Evolutionary conservation across 2,888 invertebrate species (phyloP), one percentile per base, ranked within the genome.

Genomic region (Agrochola macilenta): DNA sequence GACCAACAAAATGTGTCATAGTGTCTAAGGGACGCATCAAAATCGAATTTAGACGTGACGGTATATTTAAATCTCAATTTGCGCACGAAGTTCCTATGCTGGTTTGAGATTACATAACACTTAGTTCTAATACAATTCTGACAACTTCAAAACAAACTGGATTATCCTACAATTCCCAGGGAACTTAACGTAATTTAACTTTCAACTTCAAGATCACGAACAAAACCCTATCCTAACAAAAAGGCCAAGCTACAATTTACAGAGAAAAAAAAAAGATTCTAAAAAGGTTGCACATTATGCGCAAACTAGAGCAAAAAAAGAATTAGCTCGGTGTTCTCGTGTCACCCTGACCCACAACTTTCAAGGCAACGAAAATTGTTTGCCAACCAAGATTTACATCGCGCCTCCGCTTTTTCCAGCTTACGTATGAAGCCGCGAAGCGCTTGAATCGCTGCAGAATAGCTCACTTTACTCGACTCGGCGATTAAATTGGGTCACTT

Each of bases 361-460:
- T 92, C 93, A 93, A 94, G 94, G 94, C 88, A 85, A 90, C 89
- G 83, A 88, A 90, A 90, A 91, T 89, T 89, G 89, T 88, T 85
- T 73, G 87, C 83, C 77, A 88, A 88, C 83, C 77, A 88, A 88
- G 91, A 89, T 89, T 90, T 88, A 85, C 82, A 85, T 89, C 76
- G 80, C 73, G 79, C 72, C 78, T 74, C 66, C 78, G 72, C 81
- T 79, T 81, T 87, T 89, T 78, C 74, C 71, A 84, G 81, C 85
- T 77, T 81, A 82, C 79, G 75, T 87, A 80, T 77, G 70, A 79
- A 73, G 69, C 81, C 69, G 69, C 65, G 78, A 43, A 70, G 68
- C 70, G 84, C 84, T 79, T 72, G 74, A 79, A 84, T 77, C 74
- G 78, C 77, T 81, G 68, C 70, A 69, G 69, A 84, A 82, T 76